phyloP scores from a whole-genome alignment of 2,113 vertebrate species.

The Eretmochelys imbricata region DNA sequence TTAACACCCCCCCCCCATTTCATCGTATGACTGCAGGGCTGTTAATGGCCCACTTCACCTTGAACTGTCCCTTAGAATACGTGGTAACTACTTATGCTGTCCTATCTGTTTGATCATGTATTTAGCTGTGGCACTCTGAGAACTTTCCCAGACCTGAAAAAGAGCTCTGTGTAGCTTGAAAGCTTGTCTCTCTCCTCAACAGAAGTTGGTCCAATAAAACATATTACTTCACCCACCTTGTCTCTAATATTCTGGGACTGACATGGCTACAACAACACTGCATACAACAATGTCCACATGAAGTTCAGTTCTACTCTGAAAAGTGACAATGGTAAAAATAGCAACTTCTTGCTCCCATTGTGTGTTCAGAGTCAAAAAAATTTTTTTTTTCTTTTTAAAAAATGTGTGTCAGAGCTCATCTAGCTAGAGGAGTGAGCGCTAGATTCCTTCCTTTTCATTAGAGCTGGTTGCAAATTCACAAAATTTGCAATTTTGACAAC shows the following conservation, averaged over 20 bases:
- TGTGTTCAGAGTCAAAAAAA: neutral
- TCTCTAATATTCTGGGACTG: neutral
- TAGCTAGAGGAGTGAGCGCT: neutral
- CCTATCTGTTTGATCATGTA: neutral
- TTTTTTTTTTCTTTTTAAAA: neutral
- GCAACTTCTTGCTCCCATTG: neutral
- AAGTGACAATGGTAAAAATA: neutral
- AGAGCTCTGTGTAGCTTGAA: neutral
- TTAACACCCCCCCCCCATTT: neutral
- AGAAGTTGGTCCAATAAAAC: neutral
- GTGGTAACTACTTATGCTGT: neutral
- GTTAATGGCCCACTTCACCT: neutral
- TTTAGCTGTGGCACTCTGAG: neutral
- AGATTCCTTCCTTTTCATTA: slow-evolving; percentile 20
- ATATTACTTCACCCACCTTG: neutral
- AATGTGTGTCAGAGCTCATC: slow-evolving; percentile 21
- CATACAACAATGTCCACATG: neutral
- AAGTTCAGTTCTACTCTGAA: neutral
- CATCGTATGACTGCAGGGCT: neutral
- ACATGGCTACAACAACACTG: neutral
- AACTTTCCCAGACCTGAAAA: neutral
- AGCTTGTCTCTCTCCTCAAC: neutral
- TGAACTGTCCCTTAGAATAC: neutral
- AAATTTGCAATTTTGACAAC: neutral
- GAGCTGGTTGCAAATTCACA: neutral